Base-by-base conservation (phyloP, 2,113 vertebrate species). In the Xenopus borealis region DNA sequence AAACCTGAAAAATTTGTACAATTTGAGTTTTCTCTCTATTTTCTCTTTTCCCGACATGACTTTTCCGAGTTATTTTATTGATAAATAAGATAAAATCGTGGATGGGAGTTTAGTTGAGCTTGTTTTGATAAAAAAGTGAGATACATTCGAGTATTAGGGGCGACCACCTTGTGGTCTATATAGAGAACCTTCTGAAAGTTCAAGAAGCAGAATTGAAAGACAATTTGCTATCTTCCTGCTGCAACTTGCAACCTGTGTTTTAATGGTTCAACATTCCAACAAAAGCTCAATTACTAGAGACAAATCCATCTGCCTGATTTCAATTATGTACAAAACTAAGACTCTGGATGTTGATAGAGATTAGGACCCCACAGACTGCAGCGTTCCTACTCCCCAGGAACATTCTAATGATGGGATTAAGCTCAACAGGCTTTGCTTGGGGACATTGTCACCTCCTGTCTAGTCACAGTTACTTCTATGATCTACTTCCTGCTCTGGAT, bases 301-400 rank as follows among this genome's bases (percentile, higher is more conserved):
- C 50, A 65, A 78, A 83, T 82, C 80, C 87, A 92, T 83, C 90
- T 91, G 88, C 85, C 81, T 81, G 83, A 82, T 82, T 72, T 67
- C 86, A 83, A 88, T 85, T 85, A 90, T 80, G 83, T 80, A 84
- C 79, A 72, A 77, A 40, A 73, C 69, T 86, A 81, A 85, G 81
- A 79, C 2, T 72, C 78, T 52, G 83, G 53, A 83, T 80, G 1
- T 47, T 20, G 53, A 84, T 83, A 73, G 69, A 47, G 78, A 86
- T 87, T 89, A 87, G 86, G 84, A 81, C 83, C 89, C 81, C 55
- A 78, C 44, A 72, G 90, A 87, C 87, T 80, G 76, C 78, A 79
- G 84, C 81, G 81, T 79, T 16, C 82, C 81, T 79, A 58, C 58
- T 81, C 81, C 81, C 82, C 14, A 10, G 66, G 72, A 81, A 80